Percentiles rank a stretch among this genome's conserved stretches.
Conservation (phyloP, 2,888 invertebrate genomes). For the Callosobruchus maculatus region DNA sequence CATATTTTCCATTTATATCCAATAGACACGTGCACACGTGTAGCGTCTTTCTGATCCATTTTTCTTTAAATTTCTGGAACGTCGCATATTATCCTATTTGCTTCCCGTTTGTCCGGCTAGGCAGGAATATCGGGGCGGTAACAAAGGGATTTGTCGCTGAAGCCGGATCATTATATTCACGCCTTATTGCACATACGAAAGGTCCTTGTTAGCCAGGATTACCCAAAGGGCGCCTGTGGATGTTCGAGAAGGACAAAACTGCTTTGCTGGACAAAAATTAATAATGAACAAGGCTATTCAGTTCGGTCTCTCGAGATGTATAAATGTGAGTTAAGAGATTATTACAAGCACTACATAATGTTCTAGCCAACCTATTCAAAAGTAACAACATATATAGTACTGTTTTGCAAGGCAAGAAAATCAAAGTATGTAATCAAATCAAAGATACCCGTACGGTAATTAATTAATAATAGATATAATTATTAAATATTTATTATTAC, state of each 20-base stretch:
- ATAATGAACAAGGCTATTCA: no score
- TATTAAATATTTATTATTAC: no score
- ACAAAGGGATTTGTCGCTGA: slow-evolving; percentile 13
- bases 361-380: no score
- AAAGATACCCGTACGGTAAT: no score
- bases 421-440: no score
- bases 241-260: background rate
- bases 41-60: background rate
- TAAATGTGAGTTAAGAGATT: no score
- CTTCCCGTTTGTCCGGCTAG: background rate
- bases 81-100: background rate
- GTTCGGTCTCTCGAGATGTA: no score
- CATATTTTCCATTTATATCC: no score
- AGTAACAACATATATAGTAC: no score
- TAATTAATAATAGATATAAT: no score
- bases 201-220: background rate
- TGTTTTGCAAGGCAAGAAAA: no score
- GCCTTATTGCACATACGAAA: slow-evolving; percentile 10
- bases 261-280: background rate
- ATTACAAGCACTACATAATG: no score
- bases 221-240: background rate
- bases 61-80: background rate
- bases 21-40: background rate
- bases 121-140: slow-evolving; percentile 1
- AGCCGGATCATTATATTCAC: slow-evolving; percentile 17